Conservation (phyloP, 2,797 vertebrate species). For the Dryobates pubescens region DNA sequence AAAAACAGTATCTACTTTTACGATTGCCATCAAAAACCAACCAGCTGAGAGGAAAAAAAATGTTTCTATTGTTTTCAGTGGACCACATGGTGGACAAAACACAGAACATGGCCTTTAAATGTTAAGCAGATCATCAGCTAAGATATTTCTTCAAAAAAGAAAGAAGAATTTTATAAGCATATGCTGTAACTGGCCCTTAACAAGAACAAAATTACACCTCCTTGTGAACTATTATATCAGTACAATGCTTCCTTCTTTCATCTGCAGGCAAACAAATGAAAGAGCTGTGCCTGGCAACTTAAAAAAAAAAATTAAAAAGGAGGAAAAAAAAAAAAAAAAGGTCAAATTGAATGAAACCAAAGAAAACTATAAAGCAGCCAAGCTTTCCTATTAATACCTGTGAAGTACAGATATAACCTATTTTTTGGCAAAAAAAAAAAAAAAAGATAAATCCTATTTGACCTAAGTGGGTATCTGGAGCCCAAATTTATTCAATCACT, state of each 20-base stretch:
- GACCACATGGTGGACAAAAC: neutral
- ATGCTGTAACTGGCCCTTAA: neutral
- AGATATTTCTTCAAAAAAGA: neutral
- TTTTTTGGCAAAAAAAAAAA: neutral
- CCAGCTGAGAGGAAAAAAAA: neutral
- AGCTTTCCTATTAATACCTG: neutral
- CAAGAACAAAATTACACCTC: neutral
- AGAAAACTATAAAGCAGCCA: neutral
- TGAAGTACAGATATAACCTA: neutral
- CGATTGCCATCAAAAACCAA: conserved; percentile 4
- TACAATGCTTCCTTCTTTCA: neutral
- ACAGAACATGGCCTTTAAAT: neutral
- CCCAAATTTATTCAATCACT: conserved; percentile 1
- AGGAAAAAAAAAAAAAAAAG: too few species aligned
- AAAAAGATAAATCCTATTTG: neutral
- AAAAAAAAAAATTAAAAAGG: neutral
- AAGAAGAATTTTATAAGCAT: neutral
- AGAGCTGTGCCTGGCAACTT: neutral
- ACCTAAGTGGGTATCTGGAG: neutral
- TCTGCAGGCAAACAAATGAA: neutral
- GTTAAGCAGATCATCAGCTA: neutral
- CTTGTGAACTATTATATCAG: neutral
- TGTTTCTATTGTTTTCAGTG: neutral
- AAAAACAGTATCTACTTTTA: conserved; percentile 47
- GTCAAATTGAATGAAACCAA: neutral